Base-by-base conservation (phyloP, 2,888 invertebrate species). In the Polymixis flavicincta region DNA sequence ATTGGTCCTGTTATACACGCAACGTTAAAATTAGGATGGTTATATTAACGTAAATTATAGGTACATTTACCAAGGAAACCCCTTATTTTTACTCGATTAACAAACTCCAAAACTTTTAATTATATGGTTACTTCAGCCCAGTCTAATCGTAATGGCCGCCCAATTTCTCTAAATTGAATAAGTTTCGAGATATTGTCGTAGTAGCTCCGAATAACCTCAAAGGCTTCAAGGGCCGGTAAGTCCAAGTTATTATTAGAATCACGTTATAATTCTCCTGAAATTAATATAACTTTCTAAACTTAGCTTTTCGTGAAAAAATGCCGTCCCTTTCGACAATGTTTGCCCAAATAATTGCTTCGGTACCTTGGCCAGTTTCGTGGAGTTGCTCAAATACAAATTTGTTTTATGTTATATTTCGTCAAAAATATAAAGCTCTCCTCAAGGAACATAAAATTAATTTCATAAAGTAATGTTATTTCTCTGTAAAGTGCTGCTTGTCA, bases 121-220 rank as follows among this genome's bases (percentile, higher is more conserved):
- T 64, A 54, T 72, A 67, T 70, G 50, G 60, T 71, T 86, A 88
- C 85, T 85, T 83, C 85, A 78, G 80, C 71, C 74, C 72, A 78
- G 76, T 80, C 55, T 77, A 85, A 87, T 86, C 85, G 85, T 89
- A 79, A 87, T 81, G 80, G 82, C 78, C 83, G 81, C 82, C 86
- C 90, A 89, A 91, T 92, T 92, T 85, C 87, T 85, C 77, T 81
- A 92, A 92, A 93, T 93, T 92, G 91, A 92, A 93, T 92, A 93
- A 94, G 91, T 94, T 93, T 88, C 84, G 80, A 90, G 90, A 89
- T 89, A 90, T 91, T 90, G 90, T 89, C 90, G 89, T 87, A 81
- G 80, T 84, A 81, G 76, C 76, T 68, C 72, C 73, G 80, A 84
- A 85, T 88, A 87, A 89, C 89, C 89, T 89, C 85, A 90, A 87